Evolutionary conservation across 2,888 invertebrate species (phyloP), one percentile per base, ranked within the genome.

Genomic region (Lathronympha strigana): DNA sequence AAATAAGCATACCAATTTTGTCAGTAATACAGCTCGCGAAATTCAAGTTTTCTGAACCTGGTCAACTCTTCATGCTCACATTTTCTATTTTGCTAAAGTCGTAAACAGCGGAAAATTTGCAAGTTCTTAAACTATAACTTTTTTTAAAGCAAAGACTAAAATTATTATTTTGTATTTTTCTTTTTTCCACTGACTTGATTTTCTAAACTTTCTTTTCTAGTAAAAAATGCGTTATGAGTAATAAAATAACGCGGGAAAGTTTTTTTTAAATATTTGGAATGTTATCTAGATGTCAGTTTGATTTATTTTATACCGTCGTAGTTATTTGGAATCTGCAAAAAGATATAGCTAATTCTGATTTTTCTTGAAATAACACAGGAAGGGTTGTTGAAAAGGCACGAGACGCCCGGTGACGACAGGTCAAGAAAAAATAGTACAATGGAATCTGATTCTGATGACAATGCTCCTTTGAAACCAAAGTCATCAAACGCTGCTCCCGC

Each of bases 391-490:
- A 92, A 92, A 70, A 92, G 92, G 74, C 90, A 90, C 71, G 90
- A 90, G 68, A 82, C 82, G 66, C 69, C 85, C 51, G 75, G 73
- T 72, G 84, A 88, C 57, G 87, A 85, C 13, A 84, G 87, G 69
- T 77, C 85, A 61, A 83, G 88, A 54, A 90, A 91, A 80, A 90
- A 84, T 75, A 92, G 90, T 75, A 82, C 87, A 67, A 73, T 88
- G 62, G 92, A 90, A 73, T 89, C 91, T 28, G 92, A 92, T 76
- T 91, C 92, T 19, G 92, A 92, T 74, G 92, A 92, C 67, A 90
- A 91, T 77, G 69, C 80, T 40, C 92, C 92, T 55, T 78, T 92
- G 9, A 92, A 92, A 74, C 76, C 88, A 5, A 92, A 91, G 75
- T 74, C 86, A 31, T 82, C 71, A 73, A 82, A 71, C 69, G 74